Conservation (phyloP, 2,888 invertebrate species). For the Sthenelais limicola region DNA sequence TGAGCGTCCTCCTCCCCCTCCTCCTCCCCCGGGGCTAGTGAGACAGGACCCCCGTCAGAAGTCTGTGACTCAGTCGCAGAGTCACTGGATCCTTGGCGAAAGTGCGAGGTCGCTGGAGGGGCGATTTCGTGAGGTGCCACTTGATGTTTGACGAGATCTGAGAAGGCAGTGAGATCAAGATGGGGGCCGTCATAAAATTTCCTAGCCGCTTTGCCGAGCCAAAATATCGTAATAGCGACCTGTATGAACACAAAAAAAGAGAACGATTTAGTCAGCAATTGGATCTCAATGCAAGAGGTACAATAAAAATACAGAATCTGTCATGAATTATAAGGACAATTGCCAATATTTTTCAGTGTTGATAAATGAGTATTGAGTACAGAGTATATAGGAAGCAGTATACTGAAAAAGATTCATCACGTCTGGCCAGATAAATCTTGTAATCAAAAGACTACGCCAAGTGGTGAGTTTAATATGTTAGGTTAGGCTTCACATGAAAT, state of each 20-base stretch:
- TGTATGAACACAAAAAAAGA: conserved; percentile 50
- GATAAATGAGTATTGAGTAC: too few relatives aligned
- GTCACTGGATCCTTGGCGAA: conserved; percentile 18
- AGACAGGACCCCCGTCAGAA: not conserved
- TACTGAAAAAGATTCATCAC: too few relatives aligned
- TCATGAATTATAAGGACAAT: too few relatives aligned
- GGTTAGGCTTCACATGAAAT: too few relatives aligned
- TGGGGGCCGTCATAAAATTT: conserved; percentile 61
- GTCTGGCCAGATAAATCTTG: too few relatives aligned
- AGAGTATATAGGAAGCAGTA: too few relatives aligned
- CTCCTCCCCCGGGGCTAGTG: not conserved
- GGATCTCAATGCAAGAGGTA: too few relatives aligned
- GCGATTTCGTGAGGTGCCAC: conserved; percentile 19
- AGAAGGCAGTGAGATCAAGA: conserved; percentile 67
- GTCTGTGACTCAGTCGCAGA: conserved; percentile 34
- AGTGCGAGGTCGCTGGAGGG: conserved; percentile 12
- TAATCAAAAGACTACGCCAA: too few relatives aligned
- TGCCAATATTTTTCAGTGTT: too few relatives aligned
- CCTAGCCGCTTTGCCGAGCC: conserved; percentile 63
- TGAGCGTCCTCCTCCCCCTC: not conserved
- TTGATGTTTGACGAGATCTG: conserved; percentile 54
- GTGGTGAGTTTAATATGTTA: too few relatives aligned
- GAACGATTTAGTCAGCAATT: not conserved
- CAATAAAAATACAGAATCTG: too few relatives aligned
- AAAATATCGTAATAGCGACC: conserved; percentile 70